Evolutionary conservation across 2,888 invertebrate genomes (phyloP), one percentile per base, ranked within the genome.

Genomic region (Malthinus flaveolus): DNA sequence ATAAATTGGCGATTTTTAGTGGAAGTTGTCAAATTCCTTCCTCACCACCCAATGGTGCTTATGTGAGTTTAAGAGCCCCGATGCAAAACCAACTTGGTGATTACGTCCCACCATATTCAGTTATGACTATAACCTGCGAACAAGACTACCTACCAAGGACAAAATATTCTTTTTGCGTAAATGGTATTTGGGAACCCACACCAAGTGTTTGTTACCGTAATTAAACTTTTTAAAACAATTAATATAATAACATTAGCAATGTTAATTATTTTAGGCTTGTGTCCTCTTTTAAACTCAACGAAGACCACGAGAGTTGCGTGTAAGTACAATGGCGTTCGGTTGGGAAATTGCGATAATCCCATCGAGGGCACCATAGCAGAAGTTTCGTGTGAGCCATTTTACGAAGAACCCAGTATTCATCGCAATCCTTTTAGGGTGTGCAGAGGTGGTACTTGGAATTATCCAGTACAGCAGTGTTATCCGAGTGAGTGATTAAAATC

Each of bases 11-110:
- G 23, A 23, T 5, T 34, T 49, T 37, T 34, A 58, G 58, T 32
- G 13, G 32, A 9, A 31, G 44, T n/a, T 59, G 59, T 49, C 11
- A 39, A n/a, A 54, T 74, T 11, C 75, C 75, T 1, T 7, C 49
- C 2, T 64, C 70, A 15, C 72, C 71, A 5, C 47, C 46, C 9
- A 61, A 66, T 47, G 75, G 75, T 7, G 32, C 52, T 11, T 74
- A 72, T 69, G 34, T n/a, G n/a, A 13, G 64, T 9, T 33, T 31
- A 11, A 35, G 39, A 5, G 34, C 7, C 1, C 1, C n/a, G n/a
- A n/a, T 9, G 1, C 3, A 33, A 4, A 13, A 35, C 1, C 11
- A 11, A 46, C 65, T 68, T 5, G 68, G 69, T 10, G 50, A 62
- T 36, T 46, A 36, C 33, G 67, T 71, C 0, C 23, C 32, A 1